Evolutionary conservation across 2,797 vertebrate species (phyloP), one percentile per base, ranked within the genome.

Genomic region (Oophaga sylvatica): DNA sequence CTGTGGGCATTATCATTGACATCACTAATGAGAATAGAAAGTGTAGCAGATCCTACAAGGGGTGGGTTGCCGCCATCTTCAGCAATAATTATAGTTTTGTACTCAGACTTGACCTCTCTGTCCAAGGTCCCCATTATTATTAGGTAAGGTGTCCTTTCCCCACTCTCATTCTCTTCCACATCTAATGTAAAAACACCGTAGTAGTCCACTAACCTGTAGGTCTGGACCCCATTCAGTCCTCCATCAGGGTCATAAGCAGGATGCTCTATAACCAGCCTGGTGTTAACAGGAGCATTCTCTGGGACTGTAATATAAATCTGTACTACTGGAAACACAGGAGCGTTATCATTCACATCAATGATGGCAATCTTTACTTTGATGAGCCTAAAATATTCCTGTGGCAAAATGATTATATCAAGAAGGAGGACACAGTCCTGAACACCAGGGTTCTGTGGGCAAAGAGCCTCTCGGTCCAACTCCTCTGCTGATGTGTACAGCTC

Each of bases 1-100:
- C 82, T 96, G 94, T 6, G 98, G 98, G 78, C 98, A 90, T 99
- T 99, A 93, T 99, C 98, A 48, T 99, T 99, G 87, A 99, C 94
- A 87, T 99, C 98, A 0, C 95, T 96, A 91, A 99, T 97, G 84
- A 95, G 91, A 81, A 99, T 95, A 91, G 96, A 97, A 60, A 99
- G 96, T 20, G 97, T 97, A 63, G 98, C 96, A 0, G 96, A 97
- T 31, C 98, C 98, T 26, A 97, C 22, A 0, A 98, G 95, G 0
- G 97, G 96, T 67, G 98, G 98, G 2, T 93, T 95, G 0, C 98
- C 98, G 0, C 98, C 98, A 15, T 99, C 98, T 93, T 99, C 98
- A 1, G 98, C 98, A 0, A 98, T 87, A 3, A 99, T 97, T 76
- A 97, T 96, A 5, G 97, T 99, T 71, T 97, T 92, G 26, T 99